Evolutionary conservation across 2,113 vertebrate genomes (phyloP).

Genomic region (Numida meleagris): DNA sequence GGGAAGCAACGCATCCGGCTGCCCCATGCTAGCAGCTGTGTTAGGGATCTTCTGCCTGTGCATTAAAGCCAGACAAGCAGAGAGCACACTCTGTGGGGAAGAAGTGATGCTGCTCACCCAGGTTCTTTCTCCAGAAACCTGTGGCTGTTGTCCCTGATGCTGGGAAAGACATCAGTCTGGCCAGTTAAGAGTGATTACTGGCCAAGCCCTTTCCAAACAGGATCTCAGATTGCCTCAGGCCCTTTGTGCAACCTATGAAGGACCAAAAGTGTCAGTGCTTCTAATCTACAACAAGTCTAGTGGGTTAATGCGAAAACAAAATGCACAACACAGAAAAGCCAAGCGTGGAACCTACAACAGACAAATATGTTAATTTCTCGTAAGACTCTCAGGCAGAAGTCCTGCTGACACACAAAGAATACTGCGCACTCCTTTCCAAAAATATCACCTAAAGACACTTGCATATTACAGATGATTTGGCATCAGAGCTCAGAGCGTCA

Average conservation of each 20-base stretch:
- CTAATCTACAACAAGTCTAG: conserved; percentile 10
- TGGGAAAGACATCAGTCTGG: background rate
- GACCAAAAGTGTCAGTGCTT: conserved; percentile 71
- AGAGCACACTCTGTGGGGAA: background rate
- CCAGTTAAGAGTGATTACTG: background rate
- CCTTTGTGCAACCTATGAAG: conserved; percentile 36
- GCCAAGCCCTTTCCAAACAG: background rate
- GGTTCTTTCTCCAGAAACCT: background rate
- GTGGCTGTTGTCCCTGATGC: background rate
- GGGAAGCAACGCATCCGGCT: background rate
- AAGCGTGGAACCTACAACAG: background rate
- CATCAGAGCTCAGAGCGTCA: conserved; percentile 38
- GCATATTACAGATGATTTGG: conserved; percentile 41
- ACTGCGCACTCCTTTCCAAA: conserved; percentile 61
- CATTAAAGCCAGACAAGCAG: background rate
- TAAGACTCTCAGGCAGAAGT: conserved; percentile 48
- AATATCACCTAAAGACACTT: conserved; percentile 34
- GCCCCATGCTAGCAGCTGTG: background rate
- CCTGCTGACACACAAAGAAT: conserved; percentile 67
- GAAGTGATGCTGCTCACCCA: background rate
- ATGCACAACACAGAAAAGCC: conserved; percentile 6
- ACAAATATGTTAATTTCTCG: conserved; percentile 30
- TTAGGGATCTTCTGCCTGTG: background rate
- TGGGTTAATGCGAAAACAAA: conserved; percentile 33
- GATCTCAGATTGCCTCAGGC: conserved; percentile 35